These are phyloP conservation scores for Colius striatus DNA, from an alignment of 2,113 vertebrate species.

Conservation along the genomic window DNA sequence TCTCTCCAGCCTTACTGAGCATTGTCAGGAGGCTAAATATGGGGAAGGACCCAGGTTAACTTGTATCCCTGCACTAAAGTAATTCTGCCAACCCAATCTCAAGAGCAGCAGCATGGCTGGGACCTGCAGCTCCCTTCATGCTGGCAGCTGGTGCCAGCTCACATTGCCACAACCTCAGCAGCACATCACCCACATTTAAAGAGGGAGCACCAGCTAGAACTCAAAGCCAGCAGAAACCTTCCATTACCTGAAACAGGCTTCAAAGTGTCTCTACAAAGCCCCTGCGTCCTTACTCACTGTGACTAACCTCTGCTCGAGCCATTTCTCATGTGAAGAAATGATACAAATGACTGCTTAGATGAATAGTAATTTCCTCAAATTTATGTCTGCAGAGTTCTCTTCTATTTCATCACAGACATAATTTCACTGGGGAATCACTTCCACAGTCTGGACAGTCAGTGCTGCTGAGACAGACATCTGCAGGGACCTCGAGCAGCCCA, in stretches of 20 bases:
- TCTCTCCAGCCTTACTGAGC: neutral
- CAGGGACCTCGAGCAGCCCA: neutral
- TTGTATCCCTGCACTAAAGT: fast-evolving
- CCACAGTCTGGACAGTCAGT: fast-evolving
- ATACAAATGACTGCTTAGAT: neutral
- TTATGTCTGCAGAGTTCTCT: neutral
- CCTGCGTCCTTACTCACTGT: fast-evolving
- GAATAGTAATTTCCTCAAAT: neutral
- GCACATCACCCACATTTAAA: fast-evolving
- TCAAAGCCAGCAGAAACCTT: fast-evolving
- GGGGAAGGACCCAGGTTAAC: neutral
- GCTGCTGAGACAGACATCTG: fast-evolving
- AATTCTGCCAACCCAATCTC: neutral
- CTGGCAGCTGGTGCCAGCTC: neutral
- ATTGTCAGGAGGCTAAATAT: neutral
- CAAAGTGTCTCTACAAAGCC: no score
- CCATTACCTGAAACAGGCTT: fast-evolving
- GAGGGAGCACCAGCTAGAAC: neutral
- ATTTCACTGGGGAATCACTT: neutral
- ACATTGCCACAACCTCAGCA: fast-evolving
- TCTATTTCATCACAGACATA: neutral
- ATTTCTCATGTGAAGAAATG: fast-evolving
- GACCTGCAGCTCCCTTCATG: neutral
- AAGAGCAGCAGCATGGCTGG: neutral
- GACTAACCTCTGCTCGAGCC: neutral